phyloP scores from a whole-genome alignment of 2,797 vertebrate species.

The Dermochelys coriacea region DNA sequence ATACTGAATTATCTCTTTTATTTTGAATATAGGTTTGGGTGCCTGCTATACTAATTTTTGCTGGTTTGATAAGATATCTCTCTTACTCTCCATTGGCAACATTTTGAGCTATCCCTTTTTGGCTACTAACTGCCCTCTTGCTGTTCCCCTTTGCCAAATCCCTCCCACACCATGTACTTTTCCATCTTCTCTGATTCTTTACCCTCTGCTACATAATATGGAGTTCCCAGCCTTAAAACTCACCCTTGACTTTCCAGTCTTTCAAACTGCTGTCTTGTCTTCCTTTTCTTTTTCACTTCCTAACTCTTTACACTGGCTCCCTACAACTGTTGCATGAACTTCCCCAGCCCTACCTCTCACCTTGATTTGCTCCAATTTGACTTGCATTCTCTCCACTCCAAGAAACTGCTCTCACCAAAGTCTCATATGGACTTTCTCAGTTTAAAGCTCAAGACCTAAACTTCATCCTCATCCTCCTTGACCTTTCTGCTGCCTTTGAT shows the following conservation, averaged over 20 bases:
- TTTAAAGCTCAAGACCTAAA: background rate
- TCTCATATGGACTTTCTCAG: rapidly evolving
- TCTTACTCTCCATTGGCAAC: background rate
- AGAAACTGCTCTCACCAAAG: background rate
- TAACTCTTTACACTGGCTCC: background rate
- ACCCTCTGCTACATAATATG: background rate
- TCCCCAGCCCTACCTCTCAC: rapidly evolving
- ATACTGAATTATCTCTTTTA: background rate
- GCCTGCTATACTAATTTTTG: too few relatives aligned
- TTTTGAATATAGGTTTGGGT: too few relatives aligned
- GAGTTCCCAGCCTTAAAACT: background rate
- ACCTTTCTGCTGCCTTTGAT: background rate
- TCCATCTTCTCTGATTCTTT: background rate
- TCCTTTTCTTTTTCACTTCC: background rate
- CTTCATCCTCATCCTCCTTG: background rate
- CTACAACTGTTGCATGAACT: rapidly evolving
- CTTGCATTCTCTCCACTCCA: rapidly evolving
- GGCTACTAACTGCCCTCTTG: too few relatives aligned
- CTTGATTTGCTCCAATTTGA: background rate
- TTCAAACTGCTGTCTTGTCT: background rate
- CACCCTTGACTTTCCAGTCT: background rate
- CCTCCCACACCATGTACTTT: background rate
- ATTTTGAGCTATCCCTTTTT: background rate
- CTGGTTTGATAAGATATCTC: too few relatives aligned
- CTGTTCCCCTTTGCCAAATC: background rate